Percentiles rank a stretch among this genome's conserved stretches.
These are phyloP conservation scores for Sinelater perroti DNA, from an alignment of 2,888 invertebrate genomes.

Conservation along the genomic window DNA sequence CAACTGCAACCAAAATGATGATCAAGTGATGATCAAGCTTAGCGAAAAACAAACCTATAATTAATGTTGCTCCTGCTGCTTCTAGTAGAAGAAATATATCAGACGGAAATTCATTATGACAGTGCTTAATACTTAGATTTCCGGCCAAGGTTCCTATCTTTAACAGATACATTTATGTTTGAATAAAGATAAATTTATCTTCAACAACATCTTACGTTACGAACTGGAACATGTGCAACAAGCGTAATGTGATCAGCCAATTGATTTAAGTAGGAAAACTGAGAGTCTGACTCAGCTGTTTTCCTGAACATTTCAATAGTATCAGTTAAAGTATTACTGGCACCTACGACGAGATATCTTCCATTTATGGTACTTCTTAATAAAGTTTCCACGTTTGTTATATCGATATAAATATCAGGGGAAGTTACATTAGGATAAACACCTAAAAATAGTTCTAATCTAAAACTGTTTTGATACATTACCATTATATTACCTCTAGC, in stretches of 20 bases:
- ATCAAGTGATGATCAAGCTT: too few species aligned
- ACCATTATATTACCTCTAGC: constrained; percentile 77
- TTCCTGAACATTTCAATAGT: constrained; percentile 55
- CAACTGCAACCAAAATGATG: constrained; percentile 10
- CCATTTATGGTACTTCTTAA: constrained; percentile 58
- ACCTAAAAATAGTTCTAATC: too few species aligned
- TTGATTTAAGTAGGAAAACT: constrained; percentile 68
- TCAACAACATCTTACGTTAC: constrained; percentile 75
- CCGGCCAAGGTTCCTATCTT: constrained; percentile 78
- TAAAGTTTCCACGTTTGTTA: constrained; percentile 68
- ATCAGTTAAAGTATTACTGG: constrained; percentile 38
- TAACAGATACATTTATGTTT: too few species aligned
- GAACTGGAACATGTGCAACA: constrained; percentile 75
- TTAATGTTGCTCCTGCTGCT: constrained; percentile 66
- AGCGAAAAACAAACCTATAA: constrained; percentile 43
- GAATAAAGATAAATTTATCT: too few species aligned
- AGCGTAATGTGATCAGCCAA: constrained; percentile 72
- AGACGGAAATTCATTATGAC: constrained; percentile 74
- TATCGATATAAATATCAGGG: constrained; percentile 69
- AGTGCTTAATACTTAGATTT: constrained; percentile 74
- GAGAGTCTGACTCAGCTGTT: constrained; percentile 56
- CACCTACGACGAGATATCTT: constrained; percentile 66
- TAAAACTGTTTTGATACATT: too few species aligned
- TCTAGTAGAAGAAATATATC: constrained; percentile 74
- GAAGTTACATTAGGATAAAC: constrained; percentile 48